Conservation (phyloP, 2,888 invertebrate species). For the Epinotia bilunana region DNA sequence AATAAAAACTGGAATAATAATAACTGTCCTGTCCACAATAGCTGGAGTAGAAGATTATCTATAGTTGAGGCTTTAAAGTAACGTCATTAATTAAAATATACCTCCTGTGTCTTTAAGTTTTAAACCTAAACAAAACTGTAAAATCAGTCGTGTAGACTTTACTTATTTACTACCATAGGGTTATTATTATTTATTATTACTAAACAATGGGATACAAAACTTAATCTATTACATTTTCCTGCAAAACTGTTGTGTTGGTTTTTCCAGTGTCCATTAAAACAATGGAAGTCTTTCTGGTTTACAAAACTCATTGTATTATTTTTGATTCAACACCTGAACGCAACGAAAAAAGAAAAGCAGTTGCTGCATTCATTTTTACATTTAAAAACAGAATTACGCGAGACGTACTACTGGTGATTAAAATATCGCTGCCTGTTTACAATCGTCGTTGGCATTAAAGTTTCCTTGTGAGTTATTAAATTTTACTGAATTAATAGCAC, state of each 20-base stretch:
- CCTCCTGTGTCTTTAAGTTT: no score
- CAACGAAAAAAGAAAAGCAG: slow-evolving; percentile 23
- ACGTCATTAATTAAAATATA: no score
- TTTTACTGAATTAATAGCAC: neutral
- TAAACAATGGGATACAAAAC: no score
- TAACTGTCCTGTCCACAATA: no score
- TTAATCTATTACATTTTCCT: no score
- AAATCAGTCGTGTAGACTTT: neutral
- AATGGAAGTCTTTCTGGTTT: slow-evolving; percentile 3
- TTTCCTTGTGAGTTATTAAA: slow-evolving; percentile 9
- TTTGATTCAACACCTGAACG: slow-evolving; percentile 38
- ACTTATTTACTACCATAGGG: no score
- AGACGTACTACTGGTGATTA: slow-evolving; percentile 21
- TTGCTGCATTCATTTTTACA: slow-evolving; percentile 26
- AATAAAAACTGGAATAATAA: no score
- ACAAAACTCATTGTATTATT: slow-evolving; percentile 29
- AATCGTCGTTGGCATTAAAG: slow-evolving; percentile 4
- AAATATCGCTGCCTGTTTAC: neutral
- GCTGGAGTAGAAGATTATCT: no score
- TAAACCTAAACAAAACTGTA: neutral
- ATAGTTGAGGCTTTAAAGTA: no score
- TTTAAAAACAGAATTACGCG: slow-evolving; percentile 20
- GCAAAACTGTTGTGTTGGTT: neutral
- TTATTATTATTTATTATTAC: no score
- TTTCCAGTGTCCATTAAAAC: neutral